Evolutionary conservation across 1,140 invertebrate species (phyloP).

Genomic region (Zaprionus ghesquierei): DNA sequence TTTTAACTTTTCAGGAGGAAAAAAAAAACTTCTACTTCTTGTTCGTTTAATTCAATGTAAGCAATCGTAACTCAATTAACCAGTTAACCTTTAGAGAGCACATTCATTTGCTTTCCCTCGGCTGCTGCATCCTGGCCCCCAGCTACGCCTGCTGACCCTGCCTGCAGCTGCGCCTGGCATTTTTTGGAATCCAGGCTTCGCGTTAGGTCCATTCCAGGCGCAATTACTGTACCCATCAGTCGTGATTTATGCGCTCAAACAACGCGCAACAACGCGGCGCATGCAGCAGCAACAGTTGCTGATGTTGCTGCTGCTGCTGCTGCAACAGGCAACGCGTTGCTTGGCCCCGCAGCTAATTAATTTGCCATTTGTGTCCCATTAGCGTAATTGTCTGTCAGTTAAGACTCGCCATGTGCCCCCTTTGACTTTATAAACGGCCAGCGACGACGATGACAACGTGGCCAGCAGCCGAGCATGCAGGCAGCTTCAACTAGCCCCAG

Average conservation of each 20-base stretch:
- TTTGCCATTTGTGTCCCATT: slow-evolving; percentile 82
- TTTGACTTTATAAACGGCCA: slow-evolving; percentile 63
- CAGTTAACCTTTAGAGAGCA: background rate
- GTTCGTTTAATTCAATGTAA: too few species aligned
- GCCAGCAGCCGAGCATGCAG: slow-evolving; percentile 2
- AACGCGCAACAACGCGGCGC: slow-evolving; percentile 1
- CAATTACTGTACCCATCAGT: slow-evolving; percentile 23
- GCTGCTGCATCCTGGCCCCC: background rate
- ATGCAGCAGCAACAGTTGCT: slow-evolving; percentile 11
- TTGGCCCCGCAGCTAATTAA: slow-evolving; percentile 72
- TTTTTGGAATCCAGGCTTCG: slow-evolving; percentile 5
- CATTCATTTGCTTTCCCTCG: background rate
- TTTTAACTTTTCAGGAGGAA: background rate
- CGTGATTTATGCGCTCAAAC: slow-evolving; percentile 42
- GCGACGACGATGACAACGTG: slow-evolving; percentile 24
- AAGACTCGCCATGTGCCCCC: slow-evolving; percentile 63
- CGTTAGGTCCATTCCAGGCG: slow-evolving; percentile 26
- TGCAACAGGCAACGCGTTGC: slow-evolving; percentile 20
- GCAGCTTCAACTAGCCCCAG: background rate
- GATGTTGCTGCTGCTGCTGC: background rate
- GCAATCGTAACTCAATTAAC: too few species aligned
- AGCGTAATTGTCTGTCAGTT: slow-evolving; percentile 79
- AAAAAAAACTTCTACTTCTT: too few species aligned
- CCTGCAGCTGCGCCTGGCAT: background rate
- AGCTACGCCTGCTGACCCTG: background rate